Conservation (phyloP, 2,888 invertebrate genomes). For the Orthosia cruda region DNA sequence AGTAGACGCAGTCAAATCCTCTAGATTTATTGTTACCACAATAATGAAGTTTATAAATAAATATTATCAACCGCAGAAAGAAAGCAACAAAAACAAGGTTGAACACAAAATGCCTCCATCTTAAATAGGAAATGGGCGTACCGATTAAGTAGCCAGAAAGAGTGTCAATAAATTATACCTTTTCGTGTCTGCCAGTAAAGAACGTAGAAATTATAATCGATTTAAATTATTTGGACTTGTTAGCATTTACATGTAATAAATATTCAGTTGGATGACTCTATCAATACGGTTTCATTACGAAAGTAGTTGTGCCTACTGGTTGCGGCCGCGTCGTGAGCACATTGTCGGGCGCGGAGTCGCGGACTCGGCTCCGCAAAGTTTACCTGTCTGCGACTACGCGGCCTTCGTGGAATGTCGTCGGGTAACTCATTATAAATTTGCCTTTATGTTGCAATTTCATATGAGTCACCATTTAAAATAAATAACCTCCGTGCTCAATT, state of each 20-base stretch:
- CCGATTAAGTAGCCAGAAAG: conserved; percentile 72
- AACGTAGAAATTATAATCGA: conserved; percentile 63
- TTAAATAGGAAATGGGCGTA: conserved; percentile 70
- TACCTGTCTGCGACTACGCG: conserved; percentile 78
- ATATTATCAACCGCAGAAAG: conserved; percentile 58
- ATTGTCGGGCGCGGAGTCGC: conserved; percentile 69
- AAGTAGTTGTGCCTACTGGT: conserved; percentile 44
- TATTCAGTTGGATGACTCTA: conserved; percentile 57
- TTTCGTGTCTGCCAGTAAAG: conserved; percentile 73
- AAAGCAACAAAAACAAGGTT: conserved; percentile 73
- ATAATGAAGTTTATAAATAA: conserved; percentile 54
- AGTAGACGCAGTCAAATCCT: conserved; percentile 73
- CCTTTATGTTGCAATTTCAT: conserved; percentile 83
- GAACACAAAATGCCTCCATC: conserved; percentile 68
- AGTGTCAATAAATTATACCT: conserved; percentile 73
- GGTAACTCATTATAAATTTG: conserved; percentile 87
- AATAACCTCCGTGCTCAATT: conserved; percentile 70
- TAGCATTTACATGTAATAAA: conserved; percentile 58
- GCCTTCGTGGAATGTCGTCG: conserved; percentile 86
- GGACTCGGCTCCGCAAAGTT: conserved; percentile 74
- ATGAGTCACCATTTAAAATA: conserved; percentile 83
- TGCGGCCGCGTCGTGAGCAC: conserved; percentile 52
- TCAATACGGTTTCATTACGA: conserved; percentile 51
- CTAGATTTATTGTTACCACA: conserved; percentile 75
- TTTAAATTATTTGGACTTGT: conserved; percentile 57